Conservation (phyloP, 2,888 invertebrate genomes). For the Tridacna gigas region DNA sequence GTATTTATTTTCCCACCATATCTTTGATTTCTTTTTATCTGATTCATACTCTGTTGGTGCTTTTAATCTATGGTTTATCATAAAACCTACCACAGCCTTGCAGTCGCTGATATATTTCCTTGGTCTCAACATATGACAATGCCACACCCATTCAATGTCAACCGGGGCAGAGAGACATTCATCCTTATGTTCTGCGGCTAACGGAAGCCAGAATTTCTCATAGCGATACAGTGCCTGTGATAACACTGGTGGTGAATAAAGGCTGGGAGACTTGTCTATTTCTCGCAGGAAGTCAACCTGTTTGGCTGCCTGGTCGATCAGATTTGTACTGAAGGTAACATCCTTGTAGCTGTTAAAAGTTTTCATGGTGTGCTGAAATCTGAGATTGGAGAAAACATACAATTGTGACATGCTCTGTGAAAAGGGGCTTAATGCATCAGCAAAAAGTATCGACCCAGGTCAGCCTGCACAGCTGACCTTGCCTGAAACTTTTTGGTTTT, state of each 20-base stretch:
- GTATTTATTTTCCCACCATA: conserved; percentile 74
- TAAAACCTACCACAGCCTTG: conserved; percentile 57
- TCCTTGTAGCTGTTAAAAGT: neutral
- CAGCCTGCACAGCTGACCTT: too few species aligned
- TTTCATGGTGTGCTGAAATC: too few species aligned
- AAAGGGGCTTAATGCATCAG: too few species aligned
- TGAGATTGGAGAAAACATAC: too few species aligned
- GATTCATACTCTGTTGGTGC: conserved; percentile 67
- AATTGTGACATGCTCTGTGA: too few species aligned
- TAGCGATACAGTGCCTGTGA: conserved; percentile 82
- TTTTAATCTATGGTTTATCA: conserved; percentile 80
- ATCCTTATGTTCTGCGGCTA: conserved; percentile 80
- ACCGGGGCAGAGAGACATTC: conserved; percentile 84
- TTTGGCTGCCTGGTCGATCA: conserved; percentile 13
- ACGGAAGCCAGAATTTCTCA: conserved; percentile 85
- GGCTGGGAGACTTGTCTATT: neutral
- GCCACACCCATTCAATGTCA: conserved; percentile 86
- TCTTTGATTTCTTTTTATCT: conserved; percentile 64
- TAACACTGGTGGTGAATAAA: neutral
- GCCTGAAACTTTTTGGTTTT: too few species aligned
- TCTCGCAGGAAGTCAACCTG: conserved; percentile 19
- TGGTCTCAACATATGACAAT: conserved; percentile 84
- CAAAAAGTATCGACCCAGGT: too few species aligned
- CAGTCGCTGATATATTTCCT: conserved; percentile 78
- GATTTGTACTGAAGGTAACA: neutral